Evolutionary conservation across 2,888 invertebrate genomes (phyloP).

Genomic region (Alloplasta piceator): DNA sequence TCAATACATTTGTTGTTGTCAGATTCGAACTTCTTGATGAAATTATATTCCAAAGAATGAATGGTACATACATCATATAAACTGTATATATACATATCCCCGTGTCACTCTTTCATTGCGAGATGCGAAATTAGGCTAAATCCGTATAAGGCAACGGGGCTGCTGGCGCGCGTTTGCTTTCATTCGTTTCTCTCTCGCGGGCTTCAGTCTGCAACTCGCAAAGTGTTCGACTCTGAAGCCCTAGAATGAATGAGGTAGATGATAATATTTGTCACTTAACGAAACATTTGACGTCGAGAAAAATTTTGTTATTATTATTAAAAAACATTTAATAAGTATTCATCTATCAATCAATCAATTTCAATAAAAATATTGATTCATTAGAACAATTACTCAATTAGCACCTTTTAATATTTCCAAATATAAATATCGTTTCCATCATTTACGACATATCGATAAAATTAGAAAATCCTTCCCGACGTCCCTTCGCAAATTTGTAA

Average conservation of each 20-base stretch:
- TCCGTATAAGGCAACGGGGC: slow-evolving; percentile 70
- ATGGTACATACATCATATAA: background rate
- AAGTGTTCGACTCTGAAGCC: background rate
- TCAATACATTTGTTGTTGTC: no score
- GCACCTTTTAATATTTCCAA: no score
- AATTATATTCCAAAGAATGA: no score
- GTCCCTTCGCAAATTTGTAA: no score
- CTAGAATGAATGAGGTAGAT: slow-evolving; percentile 25
- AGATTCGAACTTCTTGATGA: no score
- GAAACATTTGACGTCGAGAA: background rate
- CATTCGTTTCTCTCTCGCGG: slow-evolving; percentile 50
- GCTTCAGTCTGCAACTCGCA: slow-evolving; percentile 21
- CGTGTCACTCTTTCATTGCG: slow-evolving; percentile 64
- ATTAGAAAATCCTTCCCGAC: no score
- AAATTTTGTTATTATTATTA: background rate
- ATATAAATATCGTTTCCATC: no score
- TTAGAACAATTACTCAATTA: no score
- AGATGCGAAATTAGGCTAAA: slow-evolving; percentile 73
- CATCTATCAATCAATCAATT: background rate
- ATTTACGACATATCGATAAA: no score
- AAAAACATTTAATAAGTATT: background rate
- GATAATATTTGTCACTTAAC: slow-evolving; percentile 5
- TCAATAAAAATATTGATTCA: no score
- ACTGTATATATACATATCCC: slow-evolving; percentile 19
- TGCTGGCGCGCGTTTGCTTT: slow-evolving; percentile 64